These are phyloP conservation scores for Punctoribates punctum DNA, from an alignment of 2,888 invertebrate species.

Conservation along the genomic window DNA sequence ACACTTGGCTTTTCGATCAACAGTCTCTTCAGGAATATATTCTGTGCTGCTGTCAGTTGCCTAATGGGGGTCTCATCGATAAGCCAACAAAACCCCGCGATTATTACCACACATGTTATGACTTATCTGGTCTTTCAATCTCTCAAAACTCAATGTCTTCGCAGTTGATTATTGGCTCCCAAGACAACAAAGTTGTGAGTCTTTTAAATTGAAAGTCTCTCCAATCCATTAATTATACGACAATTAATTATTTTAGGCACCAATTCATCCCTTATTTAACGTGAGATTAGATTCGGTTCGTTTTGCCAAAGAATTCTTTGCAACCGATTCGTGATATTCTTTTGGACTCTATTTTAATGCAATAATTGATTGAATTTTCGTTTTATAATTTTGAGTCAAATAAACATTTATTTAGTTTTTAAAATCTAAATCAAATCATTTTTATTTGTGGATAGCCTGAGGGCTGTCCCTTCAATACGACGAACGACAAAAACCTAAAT, in stretches of 20 bases:
- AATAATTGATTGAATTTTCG: neutral
- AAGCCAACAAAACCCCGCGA: conserved; percentile 93
- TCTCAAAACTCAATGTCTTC: conserved; percentile 66
- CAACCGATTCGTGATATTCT: neutral
- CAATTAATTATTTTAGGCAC: conserved; percentile 56
- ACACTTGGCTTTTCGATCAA: conserved; percentile 72
- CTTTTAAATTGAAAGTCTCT: conserved; percentile 16
- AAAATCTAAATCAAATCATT: neutral
- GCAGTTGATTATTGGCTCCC: conserved; percentile 42
- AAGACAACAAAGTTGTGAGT: conserved; percentile 46
- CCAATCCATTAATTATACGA: neutral
- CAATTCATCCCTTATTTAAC: conserved; percentile 78
- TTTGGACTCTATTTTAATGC: neutral
- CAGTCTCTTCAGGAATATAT: conserved; percentile 91
- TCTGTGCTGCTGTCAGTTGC: conserved; percentile 79
- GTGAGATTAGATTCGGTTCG: conserved; percentile 65
- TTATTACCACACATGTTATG: conserved; percentile 96
- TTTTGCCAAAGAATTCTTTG: conserved; percentile 53
- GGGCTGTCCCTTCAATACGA: no score
- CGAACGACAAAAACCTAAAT: no score
- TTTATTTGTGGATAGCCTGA: neutral
- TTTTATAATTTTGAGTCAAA: neutral
- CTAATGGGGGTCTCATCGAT: conserved; percentile 83
- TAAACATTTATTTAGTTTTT: neutral
- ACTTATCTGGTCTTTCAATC: conserved; percentile 86